A percentile compares a stretch with the other conserved stretches of the same genome.
Evolutionary conservation across 2,888 invertebrate species (phyloP).

Genomic region (Pemphredon lugubris): DNA sequence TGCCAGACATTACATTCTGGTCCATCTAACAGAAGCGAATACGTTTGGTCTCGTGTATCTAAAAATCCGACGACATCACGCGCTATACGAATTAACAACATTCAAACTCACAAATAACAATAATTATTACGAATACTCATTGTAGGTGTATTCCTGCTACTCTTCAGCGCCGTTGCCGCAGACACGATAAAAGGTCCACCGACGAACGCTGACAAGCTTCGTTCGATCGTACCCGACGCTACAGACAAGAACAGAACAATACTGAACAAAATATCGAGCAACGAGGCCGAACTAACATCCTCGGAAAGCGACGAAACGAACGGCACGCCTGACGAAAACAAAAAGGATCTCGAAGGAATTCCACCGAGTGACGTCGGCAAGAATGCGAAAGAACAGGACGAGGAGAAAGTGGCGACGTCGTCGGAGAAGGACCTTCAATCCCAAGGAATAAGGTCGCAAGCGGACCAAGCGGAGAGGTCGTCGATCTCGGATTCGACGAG

Average conservation of each 20-base stretch:
- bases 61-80: no score
- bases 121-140: conserved; percentile 32
- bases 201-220: not conserved
- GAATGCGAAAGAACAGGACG: conserved; percentile 5
- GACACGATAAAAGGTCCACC: conserved; percentile 30
- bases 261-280: conserved; percentile 6
- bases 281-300: not conserved
- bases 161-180: conserved; percentile 46
- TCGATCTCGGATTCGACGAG: conserved; percentile 26
- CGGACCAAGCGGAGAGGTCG: conserved; percentile 36
- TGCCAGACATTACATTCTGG: no score
- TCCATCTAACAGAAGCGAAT: no score
- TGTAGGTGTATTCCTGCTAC: conserved; percentile 64
- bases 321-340: no score
- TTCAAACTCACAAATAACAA: not conserved
- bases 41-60: no score
- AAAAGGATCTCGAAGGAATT: not conserved
- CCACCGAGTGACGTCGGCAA: not conserved
- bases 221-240: conserved; percentile 3
- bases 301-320: not conserved
- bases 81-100: no score
- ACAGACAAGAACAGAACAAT: conserved; percentile 11
- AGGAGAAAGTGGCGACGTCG: conserved; percentile 29
- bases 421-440: conserved; percentile 1
- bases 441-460: conserved; percentile 19